These are phyloP conservation scores for Scolopax rusticola DNA, from an alignment of 2,797 vertebrate genomes.

Conservation along the genomic window DNA sequence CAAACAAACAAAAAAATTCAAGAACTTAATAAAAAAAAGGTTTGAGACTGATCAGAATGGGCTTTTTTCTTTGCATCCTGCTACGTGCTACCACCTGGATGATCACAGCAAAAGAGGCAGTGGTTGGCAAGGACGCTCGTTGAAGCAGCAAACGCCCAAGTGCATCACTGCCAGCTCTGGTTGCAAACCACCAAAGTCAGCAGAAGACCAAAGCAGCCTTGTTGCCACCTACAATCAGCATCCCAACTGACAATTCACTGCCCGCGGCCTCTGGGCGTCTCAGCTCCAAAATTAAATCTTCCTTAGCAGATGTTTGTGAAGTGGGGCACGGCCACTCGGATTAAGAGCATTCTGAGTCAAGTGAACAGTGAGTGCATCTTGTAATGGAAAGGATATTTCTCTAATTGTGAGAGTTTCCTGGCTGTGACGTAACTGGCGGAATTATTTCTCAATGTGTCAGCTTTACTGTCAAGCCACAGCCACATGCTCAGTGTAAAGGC, in stretches of 20 bases:
- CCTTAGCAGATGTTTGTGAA: neutral
- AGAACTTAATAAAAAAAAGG: neutral
- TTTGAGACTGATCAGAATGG: neutral
- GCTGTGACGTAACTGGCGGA: constrained; percentile 44
- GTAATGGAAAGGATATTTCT: constrained; percentile 27
- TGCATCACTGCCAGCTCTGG: neutral
- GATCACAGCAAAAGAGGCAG: neutral
- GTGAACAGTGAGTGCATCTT: neutral
- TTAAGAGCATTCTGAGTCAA: neutral
- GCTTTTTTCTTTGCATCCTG: neutral
- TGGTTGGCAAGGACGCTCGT: neutral
- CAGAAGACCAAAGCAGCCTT: neutral
- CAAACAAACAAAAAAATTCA: too few relatives aligned
- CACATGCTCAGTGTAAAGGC: neutral
- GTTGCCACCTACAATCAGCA: neutral
- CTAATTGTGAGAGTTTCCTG: constrained; percentile 41
- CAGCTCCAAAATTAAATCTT: neutral
- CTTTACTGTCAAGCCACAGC: constrained; percentile 54
- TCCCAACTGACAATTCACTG: neutral
- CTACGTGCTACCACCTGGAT: accelerated
- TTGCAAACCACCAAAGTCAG: neutral
- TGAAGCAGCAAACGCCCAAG: neutral
- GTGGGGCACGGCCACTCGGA: accelerated
- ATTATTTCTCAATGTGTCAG: constrained; percentile 32
- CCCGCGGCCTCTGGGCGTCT: neutral